A percentile compares a stretch with the other conserved stretches of the same genome.
Evolutionary conservation across 2,888 invertebrate species (phyloP).

Genomic region (Cecidostiba fungosa): DNA sequence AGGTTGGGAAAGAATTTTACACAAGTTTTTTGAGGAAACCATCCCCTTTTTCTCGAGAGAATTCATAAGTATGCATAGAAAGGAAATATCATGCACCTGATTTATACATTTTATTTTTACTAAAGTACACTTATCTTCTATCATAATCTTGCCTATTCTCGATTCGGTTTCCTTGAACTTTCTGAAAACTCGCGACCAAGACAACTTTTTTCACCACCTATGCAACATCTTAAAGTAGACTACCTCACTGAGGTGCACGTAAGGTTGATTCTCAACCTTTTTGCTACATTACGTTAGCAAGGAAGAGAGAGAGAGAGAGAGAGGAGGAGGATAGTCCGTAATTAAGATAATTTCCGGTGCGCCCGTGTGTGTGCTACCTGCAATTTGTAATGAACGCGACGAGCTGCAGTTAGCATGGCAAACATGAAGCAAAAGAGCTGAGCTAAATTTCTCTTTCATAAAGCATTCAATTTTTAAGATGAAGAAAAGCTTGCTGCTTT

Average conservation of each 20-base stretch:
- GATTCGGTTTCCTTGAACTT: background rate
- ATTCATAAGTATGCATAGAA: too few species aligned
- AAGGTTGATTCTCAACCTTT: background rate
- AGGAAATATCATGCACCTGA: too few species aligned
- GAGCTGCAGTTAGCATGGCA: background rate
- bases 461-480: background rate
- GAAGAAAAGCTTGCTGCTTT: background rate
- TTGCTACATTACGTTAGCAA: background rate
- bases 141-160: background rate
- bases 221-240: background rate
- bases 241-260: background rate
- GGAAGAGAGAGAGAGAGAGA: background rate
- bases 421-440: background rate
- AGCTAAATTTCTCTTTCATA: background rate
- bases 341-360: conserved; percentile 30
- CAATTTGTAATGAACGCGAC: background rate
- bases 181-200: background rate
- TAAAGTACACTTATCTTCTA: too few species aligned
- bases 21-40: background rate
- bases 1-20: background rate
- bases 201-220: background rate
- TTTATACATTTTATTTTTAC: too few species aligned
- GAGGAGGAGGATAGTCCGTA: background rate
- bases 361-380: background rate
- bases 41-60: too few species aligned